Base-by-base conservation (phyloP, 2,113 vertebrate species). In the Hemiprocne comata region DNA sequence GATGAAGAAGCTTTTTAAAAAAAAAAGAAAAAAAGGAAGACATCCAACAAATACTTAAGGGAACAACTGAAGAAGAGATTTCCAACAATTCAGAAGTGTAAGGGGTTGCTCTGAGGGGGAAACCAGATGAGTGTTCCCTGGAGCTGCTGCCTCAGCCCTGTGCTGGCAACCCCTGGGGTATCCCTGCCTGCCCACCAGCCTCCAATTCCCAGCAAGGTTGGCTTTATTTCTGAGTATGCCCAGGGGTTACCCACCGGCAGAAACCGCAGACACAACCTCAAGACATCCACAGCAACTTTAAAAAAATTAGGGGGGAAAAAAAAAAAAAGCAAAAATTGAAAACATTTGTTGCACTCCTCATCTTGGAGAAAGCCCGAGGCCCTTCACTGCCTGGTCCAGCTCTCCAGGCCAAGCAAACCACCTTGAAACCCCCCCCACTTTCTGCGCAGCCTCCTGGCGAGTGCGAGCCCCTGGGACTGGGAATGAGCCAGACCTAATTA, bases 31-130 rank as follows among this genome's bases (percentile, higher is more conserved):
- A 40, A 40, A 42, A 83, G 54, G 28, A 87, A 86, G 57, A 55
- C n/a, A 78, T 95, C 87, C 94, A 92, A 57, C 48, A 94, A 66
- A 77, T 66, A 69, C 74, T 87, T 57, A 61, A 85, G 92, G 85
- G 85, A 87, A 72, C 24, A 67, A 75, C 90, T 53, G 66, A 89
- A 50, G 62, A 61, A 81, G 36, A 84, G 8, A 61, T 33, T 94
- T 91, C 70, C 23, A 89, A 87, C 90, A 85, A 89, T 75, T 44
- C 91, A 60, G 31, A 48, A 33, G 73, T 19, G 4, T 13, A 38
- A 61, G 15, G 18, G 31, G 17, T 17, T 83, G 76, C 29, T 67
- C 57, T 50, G 42, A 29, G 53, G 48, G 57, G 36, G 78, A 61
- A 87, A 11, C 8, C 64, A 44, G 34, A 12, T 51, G 38, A 74